Conservation (phyloP, 2,888 invertebrate genomes). For the Calameuta idolon region DNA sequence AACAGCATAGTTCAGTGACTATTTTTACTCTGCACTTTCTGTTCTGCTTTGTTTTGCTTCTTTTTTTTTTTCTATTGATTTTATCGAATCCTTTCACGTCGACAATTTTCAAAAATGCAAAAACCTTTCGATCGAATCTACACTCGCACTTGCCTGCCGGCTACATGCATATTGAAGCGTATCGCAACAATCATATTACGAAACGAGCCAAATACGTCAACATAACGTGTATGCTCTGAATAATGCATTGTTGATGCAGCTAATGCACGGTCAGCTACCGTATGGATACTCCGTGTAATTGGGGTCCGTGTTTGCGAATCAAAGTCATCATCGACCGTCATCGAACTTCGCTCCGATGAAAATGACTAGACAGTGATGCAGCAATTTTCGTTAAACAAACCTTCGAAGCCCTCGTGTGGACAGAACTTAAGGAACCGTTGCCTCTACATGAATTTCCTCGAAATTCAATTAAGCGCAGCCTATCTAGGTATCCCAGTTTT, state of each 20-base stretch:
- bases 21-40: neutral
- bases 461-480: neutral
- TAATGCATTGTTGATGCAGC: constrained; percentile 67
- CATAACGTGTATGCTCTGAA: constrained; percentile 52
- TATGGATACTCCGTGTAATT: constrained; percentile 59
- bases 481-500: neutral
- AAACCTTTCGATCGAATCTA: neutral
- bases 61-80: neutral
- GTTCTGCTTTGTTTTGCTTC: neutral
- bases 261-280: constrained; percentile 66
- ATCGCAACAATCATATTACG: constrained; percentile 63
- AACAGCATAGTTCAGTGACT: constrained; percentile 21
- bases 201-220: constrained; percentile 59
- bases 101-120: neutral
- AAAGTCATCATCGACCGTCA: constrained; percentile 64
- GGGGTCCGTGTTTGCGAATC: constrained; percentile 66
- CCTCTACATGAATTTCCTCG: neutral
- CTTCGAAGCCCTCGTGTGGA: constrained; percentile 3
- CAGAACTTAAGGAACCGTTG: neutral
- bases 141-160: neutral
- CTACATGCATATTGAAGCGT: constrained; percentile 51
- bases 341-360: constrained; percentile 46
- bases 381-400: constrained; percentile 44
- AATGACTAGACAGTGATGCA: constrained; percentile 46
- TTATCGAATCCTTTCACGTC: neutral